These are phyloP conservation scores for Heliconius himera DNA, from an alignment of 1,140 invertebrate genomes.

Conservation along the genomic window DNA sequence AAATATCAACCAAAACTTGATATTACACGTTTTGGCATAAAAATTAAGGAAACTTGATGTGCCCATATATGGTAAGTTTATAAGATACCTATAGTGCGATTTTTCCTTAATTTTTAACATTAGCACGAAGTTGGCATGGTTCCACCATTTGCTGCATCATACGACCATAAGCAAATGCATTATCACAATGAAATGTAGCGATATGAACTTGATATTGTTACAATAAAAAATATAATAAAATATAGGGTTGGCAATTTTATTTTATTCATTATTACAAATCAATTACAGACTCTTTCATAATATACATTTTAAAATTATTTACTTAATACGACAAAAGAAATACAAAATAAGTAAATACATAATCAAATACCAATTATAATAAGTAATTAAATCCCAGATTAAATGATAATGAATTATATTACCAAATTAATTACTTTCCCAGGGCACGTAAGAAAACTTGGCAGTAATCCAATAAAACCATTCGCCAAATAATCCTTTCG, in stretches of 20 bases:
- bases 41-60: conserved; percentile 14
- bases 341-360: background rate
- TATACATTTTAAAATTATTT: too few species aligned
- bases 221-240: background rate
- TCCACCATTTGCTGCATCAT: conserved; percentile 12
- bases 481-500: conserved; percentile 37
- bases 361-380: background rate
- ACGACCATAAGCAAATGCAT: background rate
- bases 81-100: conserved; percentile 12
- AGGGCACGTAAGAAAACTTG: conserved; percentile 29
- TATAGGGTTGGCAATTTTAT: background rate
- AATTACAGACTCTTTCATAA: too few species aligned
- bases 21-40: background rate
- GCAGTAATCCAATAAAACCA: conserved; percentile 39
- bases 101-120: conserved; percentile 32
- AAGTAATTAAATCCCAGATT: background rate
- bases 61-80: background rate
- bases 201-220: background rate
- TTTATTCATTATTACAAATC: background rate
- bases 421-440: conserved; percentile 25
- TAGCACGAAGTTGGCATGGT: conserved; percentile 16
- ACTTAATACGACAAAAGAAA: background rate
- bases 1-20: background rate
- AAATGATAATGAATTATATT: conserved; percentile 18
- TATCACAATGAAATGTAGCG: background rate